Percentiles rank a stretch among this genome's conserved stretches.
These are phyloP conservation scores for Uropsilus gracilis DNA, from an alignment of 2,113 vertebrate genomes.

Conservation along the genomic window DNA sequence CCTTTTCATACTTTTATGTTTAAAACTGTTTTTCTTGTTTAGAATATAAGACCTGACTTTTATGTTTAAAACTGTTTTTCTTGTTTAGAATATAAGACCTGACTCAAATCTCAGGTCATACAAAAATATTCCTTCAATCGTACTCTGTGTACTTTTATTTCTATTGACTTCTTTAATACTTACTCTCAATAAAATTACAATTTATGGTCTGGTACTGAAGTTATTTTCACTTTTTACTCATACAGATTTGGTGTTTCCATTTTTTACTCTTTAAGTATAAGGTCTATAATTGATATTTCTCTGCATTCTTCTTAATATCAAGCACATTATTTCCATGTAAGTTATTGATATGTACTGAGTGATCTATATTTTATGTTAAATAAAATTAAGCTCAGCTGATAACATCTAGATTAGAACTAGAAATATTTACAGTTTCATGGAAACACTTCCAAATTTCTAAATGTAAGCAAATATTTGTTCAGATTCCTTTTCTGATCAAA, in stretches of 20 bases:
- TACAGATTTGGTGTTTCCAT: not conserved
- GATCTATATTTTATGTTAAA: constrained; percentile 13
- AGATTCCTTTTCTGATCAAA: constrained; percentile 40
- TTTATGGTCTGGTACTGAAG: not conserved
- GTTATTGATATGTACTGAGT: constrained; percentile 1
- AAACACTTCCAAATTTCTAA: constrained; percentile 51
- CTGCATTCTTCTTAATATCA: not conserved
- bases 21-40: not conserved
- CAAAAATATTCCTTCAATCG: not conserved
- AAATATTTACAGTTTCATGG: constrained; percentile 62
- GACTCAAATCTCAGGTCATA: not conserved
- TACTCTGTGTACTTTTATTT: not conserved
- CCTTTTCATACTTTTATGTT: not conserved
- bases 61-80: too few relatives aligned
- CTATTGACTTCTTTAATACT: not conserved
- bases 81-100: too few relatives aligned
- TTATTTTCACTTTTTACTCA: not conserved
- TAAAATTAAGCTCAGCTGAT: constrained; percentile 51
- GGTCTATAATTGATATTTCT: not conserved
- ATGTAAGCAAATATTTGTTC: constrained; percentile 49
- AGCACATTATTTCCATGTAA: not conserved
- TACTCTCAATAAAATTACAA: not conserved
- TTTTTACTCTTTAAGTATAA: not conserved
- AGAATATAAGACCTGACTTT: not conserved
- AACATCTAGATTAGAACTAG: constrained; percentile 55